Percentiles rank a stretch among this genome's conserved stretches.
Evolutionary conservation across 2,888 invertebrate species (phyloP).

Genomic region (Drosophila prostipennis): DNA sequence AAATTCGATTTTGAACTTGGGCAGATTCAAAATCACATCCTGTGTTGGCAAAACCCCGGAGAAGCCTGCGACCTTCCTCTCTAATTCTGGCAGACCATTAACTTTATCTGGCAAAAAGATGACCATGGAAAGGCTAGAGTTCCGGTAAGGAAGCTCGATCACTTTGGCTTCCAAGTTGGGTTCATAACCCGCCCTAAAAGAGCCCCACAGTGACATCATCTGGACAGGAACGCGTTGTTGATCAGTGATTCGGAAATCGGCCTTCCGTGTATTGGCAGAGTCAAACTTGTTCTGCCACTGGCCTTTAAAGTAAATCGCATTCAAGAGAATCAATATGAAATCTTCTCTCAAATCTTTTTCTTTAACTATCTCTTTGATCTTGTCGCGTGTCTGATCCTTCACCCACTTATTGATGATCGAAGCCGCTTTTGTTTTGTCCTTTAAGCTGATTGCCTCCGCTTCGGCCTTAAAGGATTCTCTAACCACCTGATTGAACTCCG

Average conservation of each 20-base stretch:
- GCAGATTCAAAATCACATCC: constrained; percentile 85
- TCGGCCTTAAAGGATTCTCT: constrained; percentile 2
- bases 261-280: fast-evolving
- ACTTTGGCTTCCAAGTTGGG: not conserved
- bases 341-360: fast-evolving
- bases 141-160: not conserved
- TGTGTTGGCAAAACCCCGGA: fast-evolving
- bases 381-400: not conserved
- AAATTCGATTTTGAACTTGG: constrained; percentile 87
- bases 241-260: not conserved
- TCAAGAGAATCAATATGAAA: not conserved
- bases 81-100: constrained; percentile 2
- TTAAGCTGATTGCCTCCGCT: not conserved
- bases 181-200: fast-evolving
- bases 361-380: not conserved
- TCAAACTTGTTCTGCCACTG: not conserved
- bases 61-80: constrained; percentile 3
- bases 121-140: not conserved
- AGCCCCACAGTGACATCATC: not conserved
- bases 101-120: constrained; percentile 2
- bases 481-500: not conserved
- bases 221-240: not conserved
- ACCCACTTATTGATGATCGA: constrained; percentile 8
- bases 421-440: not conserved
- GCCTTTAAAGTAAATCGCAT: constrained; percentile 12